These are phyloP conservation scores for Pseudopodoces humilis DNA, from an alignment of 2,113 vertebrate species.

Conservation along the genomic window DNA sequence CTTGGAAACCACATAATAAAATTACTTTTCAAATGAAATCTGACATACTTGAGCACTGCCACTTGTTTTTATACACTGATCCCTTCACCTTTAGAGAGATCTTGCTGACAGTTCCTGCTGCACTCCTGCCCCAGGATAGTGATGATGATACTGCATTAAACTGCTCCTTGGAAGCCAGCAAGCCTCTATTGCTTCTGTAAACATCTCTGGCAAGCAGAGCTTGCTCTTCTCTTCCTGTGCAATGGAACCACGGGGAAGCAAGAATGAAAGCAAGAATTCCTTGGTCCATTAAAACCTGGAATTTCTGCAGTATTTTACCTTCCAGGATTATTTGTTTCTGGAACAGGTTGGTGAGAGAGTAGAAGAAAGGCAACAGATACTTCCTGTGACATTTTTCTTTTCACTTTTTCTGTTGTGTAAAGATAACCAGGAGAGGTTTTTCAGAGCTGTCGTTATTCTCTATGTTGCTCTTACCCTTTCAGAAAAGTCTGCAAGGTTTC, in stretches of 20 bases:
- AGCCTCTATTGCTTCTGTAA: background rate
- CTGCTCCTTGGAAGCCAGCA: background rate
- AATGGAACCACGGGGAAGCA: background rate
- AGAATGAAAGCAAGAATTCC: background rate
- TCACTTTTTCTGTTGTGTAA: background rate
- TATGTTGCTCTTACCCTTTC: background rate
- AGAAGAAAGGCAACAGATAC: background rate
- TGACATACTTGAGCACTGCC: background rate
- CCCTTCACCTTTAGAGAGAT: background rate
- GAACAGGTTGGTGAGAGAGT: background rate
- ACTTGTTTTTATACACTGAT: background rate
- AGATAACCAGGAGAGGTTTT: background rate
- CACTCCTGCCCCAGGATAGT: background rate
- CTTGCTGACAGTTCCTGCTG: background rate
- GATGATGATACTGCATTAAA: background rate
- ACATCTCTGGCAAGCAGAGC: background rate
- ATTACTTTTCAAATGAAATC: background rate
- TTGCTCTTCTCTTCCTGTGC: background rate
- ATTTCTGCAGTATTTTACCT: background rate
- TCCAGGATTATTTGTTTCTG: background rate
- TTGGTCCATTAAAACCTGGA: background rate
- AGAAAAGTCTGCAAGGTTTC: background rate
- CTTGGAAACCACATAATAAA: background rate
- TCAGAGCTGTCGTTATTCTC: background rate
- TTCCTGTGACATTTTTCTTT: background rate